Percentiles rank a stretch among this genome's conserved stretches.
Evolutionary conservation across 2,113 vertebrate genomes (phyloP).

Genomic region (Maccullochella peelii): DNA sequence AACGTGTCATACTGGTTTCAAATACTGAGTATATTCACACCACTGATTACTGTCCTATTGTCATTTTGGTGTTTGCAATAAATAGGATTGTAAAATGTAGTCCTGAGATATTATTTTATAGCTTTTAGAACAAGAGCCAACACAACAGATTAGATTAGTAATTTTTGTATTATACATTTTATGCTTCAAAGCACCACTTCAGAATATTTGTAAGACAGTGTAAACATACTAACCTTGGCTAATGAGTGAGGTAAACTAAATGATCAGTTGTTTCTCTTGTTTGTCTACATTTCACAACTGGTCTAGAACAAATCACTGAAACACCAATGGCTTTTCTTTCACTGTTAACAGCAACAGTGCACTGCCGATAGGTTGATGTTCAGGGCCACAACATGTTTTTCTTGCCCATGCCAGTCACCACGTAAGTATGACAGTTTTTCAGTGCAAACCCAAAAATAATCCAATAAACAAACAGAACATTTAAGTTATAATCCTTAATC

Average conservation of each 20-base stretch:
- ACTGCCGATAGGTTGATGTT: rapidly evolving
- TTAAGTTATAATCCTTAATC: background rate
- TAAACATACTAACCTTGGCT: background rate
- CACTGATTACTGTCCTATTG: background rate
- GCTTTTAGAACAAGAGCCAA: conserved; percentile 7
- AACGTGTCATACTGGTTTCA: background rate
- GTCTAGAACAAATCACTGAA: background rate
- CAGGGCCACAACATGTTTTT: rapidly evolving
- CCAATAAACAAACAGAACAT: background rate
- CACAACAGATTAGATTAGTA: background rate
- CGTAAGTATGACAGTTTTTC: conserved; percentile 39
- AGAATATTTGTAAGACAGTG: background rate
- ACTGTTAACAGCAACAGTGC: conserved; percentile 51
- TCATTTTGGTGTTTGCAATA: background rate
- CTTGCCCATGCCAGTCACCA: rapidly evolving
- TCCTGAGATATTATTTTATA: background rate
- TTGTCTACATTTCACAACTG: background rate
- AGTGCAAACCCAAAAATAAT: conserved; percentile 18
- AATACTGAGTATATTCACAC: background rate
- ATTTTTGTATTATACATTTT: background rate
- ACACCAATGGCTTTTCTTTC: conserved; percentile 3
- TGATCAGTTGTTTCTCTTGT: background rate
- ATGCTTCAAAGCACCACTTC: background rate
- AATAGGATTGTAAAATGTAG: background rate
- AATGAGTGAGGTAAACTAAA: background rate